These are phyloP conservation scores for Phylloscopus collybita DNA, from an alignment of 2,797 vertebrate species.

Conservation along the genomic window DNA sequence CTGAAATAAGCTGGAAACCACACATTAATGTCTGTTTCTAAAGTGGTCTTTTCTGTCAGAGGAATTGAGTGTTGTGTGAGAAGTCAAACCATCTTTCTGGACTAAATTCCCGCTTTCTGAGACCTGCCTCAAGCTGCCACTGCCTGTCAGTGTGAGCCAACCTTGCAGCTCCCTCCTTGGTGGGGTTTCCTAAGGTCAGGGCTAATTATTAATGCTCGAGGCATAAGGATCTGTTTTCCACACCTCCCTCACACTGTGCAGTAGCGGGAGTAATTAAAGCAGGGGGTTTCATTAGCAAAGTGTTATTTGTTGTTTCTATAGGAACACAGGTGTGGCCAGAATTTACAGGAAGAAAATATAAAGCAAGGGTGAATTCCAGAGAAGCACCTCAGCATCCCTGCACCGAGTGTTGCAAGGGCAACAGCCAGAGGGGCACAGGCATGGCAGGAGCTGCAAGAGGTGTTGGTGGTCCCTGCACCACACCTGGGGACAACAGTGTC, in stretches of 20 bases:
- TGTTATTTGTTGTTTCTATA: neutral
- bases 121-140: neutral
- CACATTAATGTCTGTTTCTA: neutral
- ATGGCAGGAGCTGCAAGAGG: neutral
- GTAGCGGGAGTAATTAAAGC: neutral
- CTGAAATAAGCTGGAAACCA: neutral
- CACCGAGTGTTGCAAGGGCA: accelerated
- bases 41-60: neutral
- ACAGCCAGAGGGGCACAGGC: neutral
- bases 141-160: neutral
- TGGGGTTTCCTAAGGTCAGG: neutral
- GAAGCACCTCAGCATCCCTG: neutral
- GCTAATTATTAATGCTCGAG: neutral
- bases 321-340: neutral
- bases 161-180: neutral
- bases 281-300: neutral
- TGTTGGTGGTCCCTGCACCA: neutral
- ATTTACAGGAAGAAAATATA: neutral
- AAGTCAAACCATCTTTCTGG: neutral
- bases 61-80: neutral
- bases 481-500: accelerated
- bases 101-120: neutral
- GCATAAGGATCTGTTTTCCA: neutral
- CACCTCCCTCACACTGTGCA: neutral
- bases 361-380: neutral